Evolutionary conservation across 2,888 invertebrate genomes (phyloP).

Genomic region (Cerastoderma edule): DNA sequence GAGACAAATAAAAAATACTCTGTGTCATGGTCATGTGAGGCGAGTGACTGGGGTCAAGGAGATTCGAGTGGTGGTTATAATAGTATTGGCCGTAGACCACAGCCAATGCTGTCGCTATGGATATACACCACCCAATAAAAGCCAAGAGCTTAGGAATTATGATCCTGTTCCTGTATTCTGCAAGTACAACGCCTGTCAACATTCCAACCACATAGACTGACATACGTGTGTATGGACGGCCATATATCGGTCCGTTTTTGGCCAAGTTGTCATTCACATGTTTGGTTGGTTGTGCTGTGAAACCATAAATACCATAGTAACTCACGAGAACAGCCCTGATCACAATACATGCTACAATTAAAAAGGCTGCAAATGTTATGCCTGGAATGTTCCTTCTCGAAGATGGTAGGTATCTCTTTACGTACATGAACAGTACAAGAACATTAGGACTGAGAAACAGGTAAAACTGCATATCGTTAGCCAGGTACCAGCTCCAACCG

Average conservation of each 20-base stretch:
- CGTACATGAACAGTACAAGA: constrained; percentile 26
- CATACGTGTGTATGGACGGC: constrained; percentile 83
- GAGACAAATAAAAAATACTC: constrained; percentile 82
- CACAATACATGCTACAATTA: constrained; percentile 45
- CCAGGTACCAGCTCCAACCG: constrained; percentile 76
- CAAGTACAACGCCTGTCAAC: constrained; percentile 81
- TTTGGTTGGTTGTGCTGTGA: constrained; percentile 33
- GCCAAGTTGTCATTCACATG: constrained; percentile 53
- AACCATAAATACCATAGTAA: constrained; percentile 53
- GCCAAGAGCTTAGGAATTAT: constrained; percentile 56
- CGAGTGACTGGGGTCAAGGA: constrained; percentile 35
- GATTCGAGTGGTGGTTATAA: constrained; percentile 62
- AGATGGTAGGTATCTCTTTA: background rate
- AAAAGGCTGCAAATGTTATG: background rate
- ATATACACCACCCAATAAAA: constrained; percentile 73
- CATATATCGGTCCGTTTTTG: constrained; percentile 73
- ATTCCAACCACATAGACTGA: constrained; percentile 84
- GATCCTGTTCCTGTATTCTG: constrained; percentile 65
- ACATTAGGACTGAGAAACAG: constrained; percentile 65
- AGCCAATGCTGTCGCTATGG: constrained; percentile 66
- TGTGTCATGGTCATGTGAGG: constrained; percentile 58
- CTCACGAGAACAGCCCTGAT: constrained; percentile 30
- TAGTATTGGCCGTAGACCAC: constrained; percentile 79
- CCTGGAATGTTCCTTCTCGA: constrained; percentile 1
- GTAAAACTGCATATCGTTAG: constrained; percentile 79